Evolutionary conservation across 2,888 invertebrate genomes (phyloP).

Genomic region (Hirtodrosophila cameraria): DNA sequence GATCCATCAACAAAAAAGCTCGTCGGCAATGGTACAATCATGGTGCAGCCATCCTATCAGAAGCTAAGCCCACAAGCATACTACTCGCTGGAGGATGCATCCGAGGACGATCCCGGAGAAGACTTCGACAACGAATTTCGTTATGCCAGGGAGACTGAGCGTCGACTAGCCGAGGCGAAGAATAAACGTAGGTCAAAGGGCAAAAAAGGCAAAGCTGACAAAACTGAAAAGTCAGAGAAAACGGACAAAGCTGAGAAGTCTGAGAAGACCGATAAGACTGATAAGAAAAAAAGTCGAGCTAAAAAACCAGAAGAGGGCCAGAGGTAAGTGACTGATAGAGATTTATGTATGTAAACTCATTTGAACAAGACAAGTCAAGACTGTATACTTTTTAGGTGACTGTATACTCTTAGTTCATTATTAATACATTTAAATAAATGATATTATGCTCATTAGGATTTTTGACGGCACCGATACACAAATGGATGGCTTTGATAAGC

Average conservation of each 20-base stretch:
- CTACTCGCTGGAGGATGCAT: background rate
- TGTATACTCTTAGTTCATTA: no score
- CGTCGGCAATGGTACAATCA: constrained; percentile 75
- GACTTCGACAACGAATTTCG: constrained; percentile 32
- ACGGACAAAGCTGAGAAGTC: background rate
- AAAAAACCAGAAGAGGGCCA: background rate
- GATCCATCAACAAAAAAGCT: constrained; percentile 66
- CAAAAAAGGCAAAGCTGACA: background rate
- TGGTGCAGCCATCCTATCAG: constrained; percentile 48
- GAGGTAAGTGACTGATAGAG: no score
- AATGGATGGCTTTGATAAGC: constrained; percentile 47
- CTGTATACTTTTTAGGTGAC: no score
- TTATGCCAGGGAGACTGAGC: constrained; percentile 13
- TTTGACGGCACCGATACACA: background rate
- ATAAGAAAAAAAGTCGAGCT: no score
- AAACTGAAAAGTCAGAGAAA: background rate
- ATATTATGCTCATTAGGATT: no score
- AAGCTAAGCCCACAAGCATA: constrained; percentile 5
- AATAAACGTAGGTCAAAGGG: background rate
- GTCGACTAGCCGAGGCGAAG: background rate
- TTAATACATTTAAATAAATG: no score
- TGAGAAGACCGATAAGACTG: no score
- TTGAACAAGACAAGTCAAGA: no score
- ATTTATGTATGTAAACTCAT: no score
- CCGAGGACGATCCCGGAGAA: constrained; percentile 3